phyloP scores from a whole-genome alignment of 2,113 vertebrate genomes.

The Notiomystis cincta region DNA sequence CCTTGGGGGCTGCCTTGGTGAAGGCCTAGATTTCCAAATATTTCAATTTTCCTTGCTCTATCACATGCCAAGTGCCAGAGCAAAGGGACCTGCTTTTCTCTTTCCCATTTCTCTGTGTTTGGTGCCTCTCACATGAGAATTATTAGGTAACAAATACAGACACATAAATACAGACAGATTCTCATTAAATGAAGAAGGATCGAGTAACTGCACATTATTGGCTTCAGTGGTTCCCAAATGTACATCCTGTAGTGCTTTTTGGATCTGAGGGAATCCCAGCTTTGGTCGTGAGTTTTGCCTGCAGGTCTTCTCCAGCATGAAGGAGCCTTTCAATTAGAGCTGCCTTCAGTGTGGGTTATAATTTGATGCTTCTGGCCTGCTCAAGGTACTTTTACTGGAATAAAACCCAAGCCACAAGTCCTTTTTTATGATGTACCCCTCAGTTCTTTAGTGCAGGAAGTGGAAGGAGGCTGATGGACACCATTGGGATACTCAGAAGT shows the following conservation, averaged over 20 bases:
- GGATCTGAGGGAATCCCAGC: not conserved
- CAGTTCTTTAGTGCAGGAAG: not conserved
- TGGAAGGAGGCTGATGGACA: not conserved
- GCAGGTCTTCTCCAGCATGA: not conserved
- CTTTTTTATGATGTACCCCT: not conserved
- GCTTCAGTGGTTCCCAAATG: not conserved
- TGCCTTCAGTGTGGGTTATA: not conserved
- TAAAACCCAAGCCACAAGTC: not conserved
- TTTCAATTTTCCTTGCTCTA: not conserved
- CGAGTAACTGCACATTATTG: rapidly evolving
- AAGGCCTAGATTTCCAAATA: not conserved
- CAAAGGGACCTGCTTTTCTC: not conserved
- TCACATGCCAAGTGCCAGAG: not conserved
- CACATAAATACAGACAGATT: rapidly evolving
- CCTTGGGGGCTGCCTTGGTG: not conserved
- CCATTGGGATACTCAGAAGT: not conserved
- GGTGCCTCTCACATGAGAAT: not conserved
- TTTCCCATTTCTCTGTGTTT: not conserved
- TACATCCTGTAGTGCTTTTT: not conserved
- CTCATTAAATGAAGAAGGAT: not conserved
- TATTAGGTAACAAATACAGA: not conserved
- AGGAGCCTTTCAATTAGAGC: not conserved
- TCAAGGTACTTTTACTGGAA: not conserved
- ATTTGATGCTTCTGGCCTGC: not conserved
- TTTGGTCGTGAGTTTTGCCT: not conserved